Percentiles rank a stretch among this genome's conserved stretches.
phyloP scores from a whole-genome alignment of 1,140 invertebrate genomes.

The Drosophila dunni region DNA sequence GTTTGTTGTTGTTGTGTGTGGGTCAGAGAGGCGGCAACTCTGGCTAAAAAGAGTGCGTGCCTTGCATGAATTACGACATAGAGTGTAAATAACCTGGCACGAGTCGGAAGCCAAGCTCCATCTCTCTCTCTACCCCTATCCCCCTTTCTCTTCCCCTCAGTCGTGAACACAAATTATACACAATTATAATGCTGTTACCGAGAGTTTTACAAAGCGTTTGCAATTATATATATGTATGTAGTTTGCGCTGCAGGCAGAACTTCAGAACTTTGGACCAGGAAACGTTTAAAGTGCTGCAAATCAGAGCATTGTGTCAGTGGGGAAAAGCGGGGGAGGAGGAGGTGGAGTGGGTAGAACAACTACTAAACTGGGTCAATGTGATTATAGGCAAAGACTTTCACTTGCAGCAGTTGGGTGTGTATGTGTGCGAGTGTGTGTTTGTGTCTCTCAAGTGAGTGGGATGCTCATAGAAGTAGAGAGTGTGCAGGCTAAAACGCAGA shows the following conservation, averaged over 20 bases:
- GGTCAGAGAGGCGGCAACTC: conserved; percentile 18
- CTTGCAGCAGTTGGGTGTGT: conserved; percentile 24
- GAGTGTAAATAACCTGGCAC: conserved; percentile 22
- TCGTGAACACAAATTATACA: conserved; percentile 40
- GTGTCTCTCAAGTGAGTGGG: conserved; percentile 53
- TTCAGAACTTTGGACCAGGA: conserved; percentile 45
- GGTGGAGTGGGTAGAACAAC: neutral
- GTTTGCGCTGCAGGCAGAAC: neutral
- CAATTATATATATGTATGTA: conserved; percentile 37
- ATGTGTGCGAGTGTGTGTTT: neutral
- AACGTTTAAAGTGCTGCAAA: conserved; percentile 40
- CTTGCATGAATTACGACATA: conserved; percentile 49
- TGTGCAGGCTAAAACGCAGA: neutral
- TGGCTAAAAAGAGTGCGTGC: conserved; percentile 37
- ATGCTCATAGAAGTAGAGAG: conserved; percentile 21
- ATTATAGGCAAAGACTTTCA: conserved; percentile 71
- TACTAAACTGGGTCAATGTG: conserved; percentile 63
- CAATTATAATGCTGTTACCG: conserved; percentile 53
- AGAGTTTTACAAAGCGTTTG: conserved; percentile 33
- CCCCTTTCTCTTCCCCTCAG: neutral
- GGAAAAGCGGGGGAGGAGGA: neutral
- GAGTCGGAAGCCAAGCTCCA: conserved; percentile 23
- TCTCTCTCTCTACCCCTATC: neutral
- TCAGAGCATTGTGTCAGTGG: conserved; percentile 22
- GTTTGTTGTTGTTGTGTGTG: conserved; percentile 11